Evolutionary conservation across 1,140 invertebrate species (phyloP).

Genomic region (Ctenoplectra terminalis): DNA sequence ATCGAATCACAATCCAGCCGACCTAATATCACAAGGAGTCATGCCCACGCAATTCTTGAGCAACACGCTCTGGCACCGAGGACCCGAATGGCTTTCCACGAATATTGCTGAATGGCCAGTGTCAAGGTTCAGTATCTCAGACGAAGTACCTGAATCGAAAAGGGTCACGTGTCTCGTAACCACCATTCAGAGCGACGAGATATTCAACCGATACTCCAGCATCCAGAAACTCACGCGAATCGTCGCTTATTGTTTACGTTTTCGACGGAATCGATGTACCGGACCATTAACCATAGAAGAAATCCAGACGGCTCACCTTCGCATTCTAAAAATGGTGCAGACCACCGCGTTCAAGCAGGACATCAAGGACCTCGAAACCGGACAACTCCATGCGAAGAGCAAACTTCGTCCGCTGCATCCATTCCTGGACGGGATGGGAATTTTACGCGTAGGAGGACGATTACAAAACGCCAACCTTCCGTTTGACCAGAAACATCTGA

Average conservation of each 20-base stretch:
- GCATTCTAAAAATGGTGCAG: neutral
- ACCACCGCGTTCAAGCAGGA: neutral
- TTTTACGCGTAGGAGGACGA: neutral
- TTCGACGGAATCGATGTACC: neutral
- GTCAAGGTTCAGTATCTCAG: neutral
- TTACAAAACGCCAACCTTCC: neutral
- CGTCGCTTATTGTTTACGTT: neutral
- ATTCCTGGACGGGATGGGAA: neutral
- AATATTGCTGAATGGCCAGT: neutral
- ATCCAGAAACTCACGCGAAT: neutral
- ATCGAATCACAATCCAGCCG: neutral
- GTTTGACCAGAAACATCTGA: conserved; percentile 23
- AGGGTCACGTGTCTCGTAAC: neutral
- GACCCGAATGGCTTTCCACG: too few species aligned
- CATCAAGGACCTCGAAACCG: too few species aligned
- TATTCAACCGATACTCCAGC: neutral
- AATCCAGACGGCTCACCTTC: neutral
- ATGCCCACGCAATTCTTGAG: too few species aligned
- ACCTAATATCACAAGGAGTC: neutral
- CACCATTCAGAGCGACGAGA: neutral
- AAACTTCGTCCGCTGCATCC: neutral
- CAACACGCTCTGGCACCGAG: too few species aligned
- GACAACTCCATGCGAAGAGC: neutral
- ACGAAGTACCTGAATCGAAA: neutral
- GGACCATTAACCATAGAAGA: neutral